Base-by-base conservation (phyloP, 2,113 vertebrate genomes). In the Aldabrachelys gigantea region DNA sequence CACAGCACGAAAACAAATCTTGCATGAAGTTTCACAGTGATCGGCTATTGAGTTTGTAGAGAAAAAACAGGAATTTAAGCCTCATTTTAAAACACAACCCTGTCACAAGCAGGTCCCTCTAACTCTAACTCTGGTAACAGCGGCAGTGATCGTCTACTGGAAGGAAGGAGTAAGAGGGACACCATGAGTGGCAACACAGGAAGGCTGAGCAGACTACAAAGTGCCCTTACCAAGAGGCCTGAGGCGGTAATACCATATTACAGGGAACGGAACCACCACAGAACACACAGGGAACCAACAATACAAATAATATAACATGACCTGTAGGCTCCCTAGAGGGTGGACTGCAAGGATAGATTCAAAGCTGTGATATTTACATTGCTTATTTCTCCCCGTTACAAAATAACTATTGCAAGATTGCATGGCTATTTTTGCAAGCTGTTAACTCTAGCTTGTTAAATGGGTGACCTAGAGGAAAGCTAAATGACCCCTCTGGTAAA, bases 131-230 rank as follows among this genome's bases (percentile, higher is more conserved):
- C 91, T 95, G 94, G 86, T 93, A 96, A 59, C 88, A 96, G 92
- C 92, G 87, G 76, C 84, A 89, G n/a, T 94, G 96, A 95, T 92
- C 94, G 94, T 96, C 96, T 95, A 92, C 95, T 92, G 96, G 85
- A 88, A 88, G 91, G 92, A 95, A 69, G 84, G 93, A 80, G 95
- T 95, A 94, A 95, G 95, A 97, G 95, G 95, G 95, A 97, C 91
- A 96, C 92, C n/a, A 89, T 91, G 95, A 90, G 95, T 95, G 95
- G 96, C 95, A 96, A 95, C 94, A 93, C 97, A 96, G 95, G 91
- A 95, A 95, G 95, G 91, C 95, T 91, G 93, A 87, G 82, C 95
- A 96, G 91, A 95, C 94, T 97, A 91, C 65, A 96, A 90, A 88
- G 59, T 24, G 14, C 49, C 5, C 78, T 94, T 97, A 96, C 95